Evolutionary conservation across 2,888 invertebrate species (phyloP).

Genomic region (Odontocolon sp.): DNA sequence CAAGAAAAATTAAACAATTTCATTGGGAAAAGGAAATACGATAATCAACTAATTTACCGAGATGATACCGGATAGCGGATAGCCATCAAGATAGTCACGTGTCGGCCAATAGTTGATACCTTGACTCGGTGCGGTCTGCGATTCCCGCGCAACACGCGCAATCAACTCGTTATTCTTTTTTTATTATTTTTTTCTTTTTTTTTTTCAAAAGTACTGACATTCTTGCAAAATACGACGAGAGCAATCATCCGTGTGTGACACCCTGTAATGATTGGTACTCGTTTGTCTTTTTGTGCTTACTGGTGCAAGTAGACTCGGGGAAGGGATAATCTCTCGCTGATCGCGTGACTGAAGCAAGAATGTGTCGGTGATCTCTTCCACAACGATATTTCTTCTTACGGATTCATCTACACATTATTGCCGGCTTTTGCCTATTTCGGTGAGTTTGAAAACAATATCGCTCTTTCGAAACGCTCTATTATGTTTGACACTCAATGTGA

Average conservation of each 20-base stretch:
- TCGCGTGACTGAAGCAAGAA: neutral
- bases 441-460: neutral
- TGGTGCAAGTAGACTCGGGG: neutral
- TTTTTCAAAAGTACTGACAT: neutral
- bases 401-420: neutral
- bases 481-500: neutral
- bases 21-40: no score
- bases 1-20: no score
- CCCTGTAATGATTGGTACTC: no score
- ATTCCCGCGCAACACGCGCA: neutral
- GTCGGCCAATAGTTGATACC: conserved; percentile 44
- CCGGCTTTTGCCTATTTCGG: neutral
- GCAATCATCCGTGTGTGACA: no score
- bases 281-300: no score
- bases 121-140: conserved; percentile 17
- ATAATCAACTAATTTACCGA: neutral
- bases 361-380: neutral
- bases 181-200: neutral
- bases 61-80: conserved; percentile 34
- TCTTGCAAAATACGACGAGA: neutral
- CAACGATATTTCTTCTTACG: neutral
- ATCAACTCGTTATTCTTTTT: neutral
- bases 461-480: neutral
- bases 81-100: conserved; percentile 45
- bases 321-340: neutral